These are phyloP conservation scores for Branchipolynoe longqiensis DNA, from an alignment of 2,888 invertebrate genomes.

Conservation along the genomic window DNA sequence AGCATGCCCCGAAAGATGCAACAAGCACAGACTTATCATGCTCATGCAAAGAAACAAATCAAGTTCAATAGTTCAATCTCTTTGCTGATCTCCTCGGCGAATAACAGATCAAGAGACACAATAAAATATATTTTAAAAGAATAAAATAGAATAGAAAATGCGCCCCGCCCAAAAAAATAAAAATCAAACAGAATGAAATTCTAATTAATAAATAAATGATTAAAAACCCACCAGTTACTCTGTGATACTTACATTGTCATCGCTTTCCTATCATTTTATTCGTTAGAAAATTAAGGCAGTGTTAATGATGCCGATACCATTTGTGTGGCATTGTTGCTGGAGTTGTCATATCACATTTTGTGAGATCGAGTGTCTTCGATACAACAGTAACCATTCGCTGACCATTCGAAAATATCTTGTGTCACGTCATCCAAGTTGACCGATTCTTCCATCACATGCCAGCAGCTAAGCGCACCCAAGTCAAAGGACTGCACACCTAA, in stretches of 20 bases:
- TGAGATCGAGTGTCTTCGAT: background rate
- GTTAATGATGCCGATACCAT: constrained; percentile 2
- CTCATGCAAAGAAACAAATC: constrained; percentile 32
- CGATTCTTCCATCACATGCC: too few species aligned
- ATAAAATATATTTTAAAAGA: too few species aligned
- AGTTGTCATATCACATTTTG: background rate
- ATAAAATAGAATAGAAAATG: too few species aligned
- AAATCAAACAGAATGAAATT: too few species aligned
- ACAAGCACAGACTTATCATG: constrained; percentile 1
- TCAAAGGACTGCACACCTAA: too few species aligned
- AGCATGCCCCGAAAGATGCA: background rate
- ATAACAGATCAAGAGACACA: too few species aligned
- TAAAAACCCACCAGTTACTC: constrained; percentile 8
- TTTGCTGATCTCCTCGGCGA: background rate
- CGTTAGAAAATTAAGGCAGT: constrained; percentile 26
- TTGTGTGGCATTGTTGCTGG: background rate
- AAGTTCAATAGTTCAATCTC: background rate
- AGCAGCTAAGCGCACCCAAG: too few species aligned
- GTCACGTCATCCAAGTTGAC: too few species aligned
- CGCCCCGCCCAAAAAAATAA: too few species aligned
- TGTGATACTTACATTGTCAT: constrained; percentile 53
- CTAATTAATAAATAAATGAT: background rate
- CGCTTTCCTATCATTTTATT: constrained; percentile 39
- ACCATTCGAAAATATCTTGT: too few species aligned
- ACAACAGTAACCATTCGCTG: too few species aligned